phyloP scores from a whole-genome alignment of 2,888 invertebrate species.

The Amiota communis region DNA sequence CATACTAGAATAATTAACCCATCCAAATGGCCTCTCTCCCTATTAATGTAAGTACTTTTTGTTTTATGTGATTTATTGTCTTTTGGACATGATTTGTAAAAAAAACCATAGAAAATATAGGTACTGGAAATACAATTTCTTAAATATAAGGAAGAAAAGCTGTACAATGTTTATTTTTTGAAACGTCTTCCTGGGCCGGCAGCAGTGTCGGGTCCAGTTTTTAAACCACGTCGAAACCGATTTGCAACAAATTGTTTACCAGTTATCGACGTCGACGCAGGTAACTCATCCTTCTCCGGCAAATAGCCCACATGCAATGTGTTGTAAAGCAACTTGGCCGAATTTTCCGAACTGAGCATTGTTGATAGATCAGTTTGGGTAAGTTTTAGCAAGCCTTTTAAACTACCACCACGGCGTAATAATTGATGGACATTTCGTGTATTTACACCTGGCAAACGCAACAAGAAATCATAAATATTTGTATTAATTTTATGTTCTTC shows the following conservation, averaged over 20 bases:
- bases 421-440: conserved; percentile 87
- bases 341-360: conserved; percentile 82
- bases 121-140: no score
- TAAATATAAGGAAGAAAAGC: no score
- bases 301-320: conserved; percentile 81
- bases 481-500: conserved; percentile 81
- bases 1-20: no score
- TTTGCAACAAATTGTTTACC: conserved; percentile 56
- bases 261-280: conserved; percentile 59
- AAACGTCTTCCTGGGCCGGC: background rate
- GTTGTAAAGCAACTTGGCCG: conserved; percentile 81
- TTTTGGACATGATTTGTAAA: no score
- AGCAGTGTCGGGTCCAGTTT: background rate
- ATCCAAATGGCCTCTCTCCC: no score
- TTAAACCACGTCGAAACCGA: conserved; percentile 13
- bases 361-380: conserved; percentile 80
- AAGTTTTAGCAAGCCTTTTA: conserved; percentile 78
- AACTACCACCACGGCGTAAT: conserved; percentile 81
- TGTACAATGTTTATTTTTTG: background rate
- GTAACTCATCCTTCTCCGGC: conserved; percentile 74
- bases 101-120: no score
- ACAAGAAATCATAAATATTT: conserved; percentile 84
- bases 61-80: no score
- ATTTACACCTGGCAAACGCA: conserved; percentile 90
- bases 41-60: no score